Conservation (phyloP, 53 echinoderm and acorn worm species). For the Henricia sp. region DNA sequence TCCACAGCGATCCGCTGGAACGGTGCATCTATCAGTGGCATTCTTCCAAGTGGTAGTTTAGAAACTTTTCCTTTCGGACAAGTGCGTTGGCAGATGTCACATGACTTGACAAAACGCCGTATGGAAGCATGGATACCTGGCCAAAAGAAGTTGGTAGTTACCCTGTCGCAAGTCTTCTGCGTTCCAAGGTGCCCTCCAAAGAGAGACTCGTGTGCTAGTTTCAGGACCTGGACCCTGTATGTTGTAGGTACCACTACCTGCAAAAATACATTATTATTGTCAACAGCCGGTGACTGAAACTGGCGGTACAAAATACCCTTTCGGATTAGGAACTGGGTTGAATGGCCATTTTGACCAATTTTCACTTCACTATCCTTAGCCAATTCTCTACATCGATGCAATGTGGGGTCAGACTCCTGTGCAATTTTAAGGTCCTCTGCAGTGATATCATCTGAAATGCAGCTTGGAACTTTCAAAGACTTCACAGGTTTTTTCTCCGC, state of each 20-base stretch:
- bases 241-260: conserved; percentile 60
- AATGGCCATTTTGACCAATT: neutral
- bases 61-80: conserved; percentile 49
- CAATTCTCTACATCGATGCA: conserved; percentile 19
- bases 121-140: conserved; percentile 48
- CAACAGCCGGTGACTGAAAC: conserved; percentile 42
- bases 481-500: conserved; percentile 8
- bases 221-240: conserved; percentile 43
- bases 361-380: neutral
- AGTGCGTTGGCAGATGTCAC: conserved; percentile 70
- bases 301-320: conserved; percentile 45
- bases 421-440: conserved; percentile 8
- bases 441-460: conserved; percentile 42
- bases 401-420: conserved; percentile 47
- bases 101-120: conserved; percentile 47
- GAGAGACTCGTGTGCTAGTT: conserved; percentile 63
- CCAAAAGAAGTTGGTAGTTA: conserved; percentile 57
- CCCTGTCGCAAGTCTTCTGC: conserved; percentile 54
- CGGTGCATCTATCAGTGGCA: conserved; percentile 49
- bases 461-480: conserved; percentile 26
- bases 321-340: conserved; percentile 2
- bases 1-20: conserved; percentile 56
- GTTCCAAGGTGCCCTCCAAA: conserved; percentile 58
- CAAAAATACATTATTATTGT: conserved; percentile 12
- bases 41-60: conserved; percentile 49